A percentile compares a stretch with the other conserved stretches of the same genome.
phyloP scores from a whole-genome alignment of 2,888 invertebrate species.

The Agrilus mali region DNA sequence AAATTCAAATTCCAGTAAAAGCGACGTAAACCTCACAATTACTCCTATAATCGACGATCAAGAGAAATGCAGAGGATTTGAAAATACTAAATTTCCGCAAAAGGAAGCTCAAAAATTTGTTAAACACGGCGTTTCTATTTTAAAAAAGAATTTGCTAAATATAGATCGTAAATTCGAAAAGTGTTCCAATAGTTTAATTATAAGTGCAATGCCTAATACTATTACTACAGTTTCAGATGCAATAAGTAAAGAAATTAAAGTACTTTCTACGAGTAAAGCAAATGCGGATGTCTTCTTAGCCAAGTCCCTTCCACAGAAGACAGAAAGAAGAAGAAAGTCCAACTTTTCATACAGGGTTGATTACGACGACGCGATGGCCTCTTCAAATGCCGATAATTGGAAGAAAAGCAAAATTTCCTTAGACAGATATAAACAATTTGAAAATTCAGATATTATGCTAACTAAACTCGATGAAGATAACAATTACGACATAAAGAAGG shows the following conservation, averaged over 20 bases:
- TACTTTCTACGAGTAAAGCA: slow-evolving; percentile 9
- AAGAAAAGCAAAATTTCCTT: slow-evolving; percentile 11
- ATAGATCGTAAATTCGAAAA: slow-evolving; percentile 16
- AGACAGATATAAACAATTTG: slow-evolving; percentile 5
- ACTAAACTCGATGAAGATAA: slow-evolving; percentile 18
- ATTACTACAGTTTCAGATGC: slow-evolving; percentile 25
- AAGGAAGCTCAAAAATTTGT: slow-evolving; percentile 29
- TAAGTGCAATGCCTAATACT: slow-evolving; percentile 15
- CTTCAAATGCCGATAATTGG: slow-evolving; percentile 11
- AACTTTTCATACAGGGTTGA: slow-evolving; percentile 30
- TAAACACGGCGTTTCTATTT: slow-evolving; percentile 33
- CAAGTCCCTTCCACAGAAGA: slow-evolving; percentile 12
- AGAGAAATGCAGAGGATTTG: slow-evolving; percentile 28
- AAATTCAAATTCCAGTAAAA: slow-evolving; percentile 32
- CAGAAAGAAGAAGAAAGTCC: slow-evolving; percentile 29
- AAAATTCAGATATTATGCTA: slow-evolving; percentile 13
- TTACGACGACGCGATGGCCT: slow-evolving; percentile 27
- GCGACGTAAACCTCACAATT: slow-evolving; percentile 41
- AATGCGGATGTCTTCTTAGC: not conserved
- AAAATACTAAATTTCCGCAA: slow-evolving; percentile 30
- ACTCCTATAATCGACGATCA: slow-evolving; percentile 38
- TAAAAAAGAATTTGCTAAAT: slow-evolving; percentile 24
- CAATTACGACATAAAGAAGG: slow-evolving; percentile 20
- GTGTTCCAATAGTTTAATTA: slow-evolving; percentile 14
- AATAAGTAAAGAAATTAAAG: slow-evolving; percentile 22